Evolutionary conservation across 2,113 vertebrate genomes (phyloP), one percentile per base, ranked within the genome.

Genomic region (Dolichotis patagonum): DNA sequence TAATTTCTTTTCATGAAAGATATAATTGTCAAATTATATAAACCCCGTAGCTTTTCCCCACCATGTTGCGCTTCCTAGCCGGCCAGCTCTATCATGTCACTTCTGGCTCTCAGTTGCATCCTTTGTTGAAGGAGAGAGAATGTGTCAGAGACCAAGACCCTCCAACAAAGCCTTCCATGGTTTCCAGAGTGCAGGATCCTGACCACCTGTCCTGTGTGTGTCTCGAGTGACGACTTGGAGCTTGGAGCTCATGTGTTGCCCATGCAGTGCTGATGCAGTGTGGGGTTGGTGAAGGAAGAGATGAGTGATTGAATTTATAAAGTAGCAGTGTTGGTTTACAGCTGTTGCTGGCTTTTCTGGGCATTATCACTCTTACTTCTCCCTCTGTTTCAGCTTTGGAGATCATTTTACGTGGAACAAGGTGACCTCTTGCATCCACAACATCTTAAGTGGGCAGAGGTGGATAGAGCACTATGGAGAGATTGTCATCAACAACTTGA

Each of bases 391-490:
- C 96, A 99, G 99, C 62, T 99, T 98, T 92, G 99, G 99, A 77
- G 99, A 99, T 93, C 99, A 99, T 98, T 99, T 99, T 96, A 99
- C 99, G 65, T 99, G 99, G 99, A 99, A 99, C 98, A 99, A 99
- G 96, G 99, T 99, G 96, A 99, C 99, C 0, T 99, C 99, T 43
- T 99, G 99, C 96, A 99, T 99, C 97, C 99, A 99, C 97, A 99
- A 99, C 98, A 99, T 99, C 91, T 98, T 99, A 96, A 99, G 99
- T 38, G 99, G 99, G 4, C 99, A 99, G 98, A 99, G 99, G 93
- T 99, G 99, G 99, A 99, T 99, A 5, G 99, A 99, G 97, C 99
- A 99, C 98, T 99, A 99, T 0, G 99, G 99, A 32, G 99, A 99
- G 98, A 99, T 99, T 93, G 98, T 99, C 96, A 99, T 99, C 98